Conservation (phyloP, 2,113 vertebrate species). For the Leptobrachium ailaonicum region DNA sequence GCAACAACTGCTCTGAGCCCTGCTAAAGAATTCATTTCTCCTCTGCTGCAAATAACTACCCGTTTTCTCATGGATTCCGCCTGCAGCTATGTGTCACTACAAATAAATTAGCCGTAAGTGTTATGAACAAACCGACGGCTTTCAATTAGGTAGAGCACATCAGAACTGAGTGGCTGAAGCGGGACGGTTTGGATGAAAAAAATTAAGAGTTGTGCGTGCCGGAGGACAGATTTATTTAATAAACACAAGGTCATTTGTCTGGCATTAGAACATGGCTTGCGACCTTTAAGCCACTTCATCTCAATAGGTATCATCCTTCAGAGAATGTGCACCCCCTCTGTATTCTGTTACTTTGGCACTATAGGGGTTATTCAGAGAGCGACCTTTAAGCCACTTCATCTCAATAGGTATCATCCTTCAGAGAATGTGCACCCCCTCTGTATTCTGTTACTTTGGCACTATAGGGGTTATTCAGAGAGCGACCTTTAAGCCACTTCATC, state of each 20-base stretch:
- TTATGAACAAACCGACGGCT: conserved; percentile 41
- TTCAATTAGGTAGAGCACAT: conserved; percentile 58
- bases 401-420: not conserved
- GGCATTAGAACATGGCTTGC: conserved; percentile 47
- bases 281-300: too few relatives aligned
- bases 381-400: too few relatives aligned
- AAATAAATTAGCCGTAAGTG: conserved; percentile 56
- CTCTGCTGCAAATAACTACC: conserved; percentile 43
- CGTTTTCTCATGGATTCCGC: conserved; percentile 44
- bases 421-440: not conserved
- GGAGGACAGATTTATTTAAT: conserved; percentile 60
- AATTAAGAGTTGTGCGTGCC: conserved; percentile 49
- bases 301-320: not conserved
- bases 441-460: too few relatives aligned
- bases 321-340: not conserved
- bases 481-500: too few relatives aligned
- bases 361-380: too few relatives aligned
- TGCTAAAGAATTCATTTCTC: conserved; percentile 51
- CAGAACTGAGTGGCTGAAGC: conserved; percentile 49
- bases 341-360: too few relatives aligned
- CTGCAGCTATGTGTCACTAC: conserved; percentile 54
- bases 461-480: too few relatives aligned
- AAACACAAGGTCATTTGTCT: conserved; percentile 54
- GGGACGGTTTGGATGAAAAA: conserved; percentile 51
- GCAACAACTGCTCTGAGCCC: conserved; percentile 25